Conservation (phyloP, 2,113 vertebrate species). For the Python bivittatus region DNA sequence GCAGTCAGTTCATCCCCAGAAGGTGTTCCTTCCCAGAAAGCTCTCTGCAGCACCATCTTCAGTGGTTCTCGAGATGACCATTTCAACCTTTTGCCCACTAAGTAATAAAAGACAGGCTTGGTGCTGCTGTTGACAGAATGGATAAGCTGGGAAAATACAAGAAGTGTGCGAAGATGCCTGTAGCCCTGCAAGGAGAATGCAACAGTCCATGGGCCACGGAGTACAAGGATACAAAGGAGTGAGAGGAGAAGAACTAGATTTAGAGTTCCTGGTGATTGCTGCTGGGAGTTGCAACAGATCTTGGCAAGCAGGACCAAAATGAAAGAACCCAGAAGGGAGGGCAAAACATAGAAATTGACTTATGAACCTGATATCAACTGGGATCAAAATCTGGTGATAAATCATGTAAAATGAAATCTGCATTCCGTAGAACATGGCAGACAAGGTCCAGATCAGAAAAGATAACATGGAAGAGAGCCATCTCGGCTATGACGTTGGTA, state of each 20-base stretch:
- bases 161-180: fast-evolving
- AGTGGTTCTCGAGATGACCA: not conserved
- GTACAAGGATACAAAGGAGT: not conserved
- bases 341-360: not conserved
- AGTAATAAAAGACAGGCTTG: slow-evolving; percentile 29
- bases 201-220: not conserved
- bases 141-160: not conserved
- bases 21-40: not conserved
- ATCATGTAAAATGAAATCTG: not conserved
- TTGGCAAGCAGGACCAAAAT: not conserved
- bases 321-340: not conserved
- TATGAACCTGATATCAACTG: not conserved
- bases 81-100: slow-evolving; percentile 5
- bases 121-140: not conserved
- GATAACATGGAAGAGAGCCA: not conserved
- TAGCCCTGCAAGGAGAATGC: not conserved
- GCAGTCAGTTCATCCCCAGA: not conserved
- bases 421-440: not conserved
- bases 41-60: not conserved
- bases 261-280: not conserved
- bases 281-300: not conserved
- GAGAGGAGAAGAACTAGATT: not conserved
- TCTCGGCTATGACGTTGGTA: slow-evolving; percentile 6
- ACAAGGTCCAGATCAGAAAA: slow-evolving; percentile 20
- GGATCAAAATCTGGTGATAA: not conserved